These are phyloP conservation scores for Tetranychus urticae DNA, from an alignment of 1,140 invertebrate species.

Conservation along the genomic window DNA sequence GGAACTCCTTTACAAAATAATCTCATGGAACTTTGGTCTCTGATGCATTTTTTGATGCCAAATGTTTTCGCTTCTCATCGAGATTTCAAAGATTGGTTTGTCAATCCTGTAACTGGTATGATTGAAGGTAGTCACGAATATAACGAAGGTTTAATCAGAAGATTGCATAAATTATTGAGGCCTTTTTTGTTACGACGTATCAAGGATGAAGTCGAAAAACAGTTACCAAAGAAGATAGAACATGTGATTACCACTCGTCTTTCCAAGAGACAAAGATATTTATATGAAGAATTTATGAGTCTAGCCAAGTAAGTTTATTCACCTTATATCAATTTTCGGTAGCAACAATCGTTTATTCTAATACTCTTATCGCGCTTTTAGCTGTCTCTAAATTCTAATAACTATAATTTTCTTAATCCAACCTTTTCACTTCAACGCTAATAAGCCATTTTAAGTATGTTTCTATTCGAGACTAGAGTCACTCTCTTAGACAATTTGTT, in stretches of 20 bases:
- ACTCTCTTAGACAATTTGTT: neutral
- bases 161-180: slow-evolving; percentile 88
- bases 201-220: slow-evolving; percentile 95
- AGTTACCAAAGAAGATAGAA: slow-evolving; percentile 97
- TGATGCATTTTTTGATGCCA: slow-evolving; percentile 99
- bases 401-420: no score
- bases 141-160: slow-evolving; percentile 75
- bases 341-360: no score
- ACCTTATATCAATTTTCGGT: neutral
- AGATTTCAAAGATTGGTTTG: slow-evolving; percentile 93
- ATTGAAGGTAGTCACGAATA: slow-evolving; percentile 88
- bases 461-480: neutral
- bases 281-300: slow-evolving; percentile 99
- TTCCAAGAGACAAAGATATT: slow-evolving; percentile 82
- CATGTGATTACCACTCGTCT: slow-evolving; percentile 86
- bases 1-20: slow-evolving; percentile 98
- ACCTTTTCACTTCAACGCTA: no score
- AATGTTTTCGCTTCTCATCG: slow-evolving; percentile 92
- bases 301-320: slow-evolving; percentile 55
- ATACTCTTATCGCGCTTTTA: no score
- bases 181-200: slow-evolving; percentile 86
- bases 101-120: slow-evolving; percentile 91
- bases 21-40: slow-evolving; percentile 95
- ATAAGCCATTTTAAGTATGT: no score
- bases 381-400: no score